A percentile compares a stretch with the other conserved stretches of the same genome.
These are phyloP conservation scores for Semibalanus balanoides DNA, from an alignment of 1,140 invertebrate genomes.

Conservation along the genomic window DNA sequence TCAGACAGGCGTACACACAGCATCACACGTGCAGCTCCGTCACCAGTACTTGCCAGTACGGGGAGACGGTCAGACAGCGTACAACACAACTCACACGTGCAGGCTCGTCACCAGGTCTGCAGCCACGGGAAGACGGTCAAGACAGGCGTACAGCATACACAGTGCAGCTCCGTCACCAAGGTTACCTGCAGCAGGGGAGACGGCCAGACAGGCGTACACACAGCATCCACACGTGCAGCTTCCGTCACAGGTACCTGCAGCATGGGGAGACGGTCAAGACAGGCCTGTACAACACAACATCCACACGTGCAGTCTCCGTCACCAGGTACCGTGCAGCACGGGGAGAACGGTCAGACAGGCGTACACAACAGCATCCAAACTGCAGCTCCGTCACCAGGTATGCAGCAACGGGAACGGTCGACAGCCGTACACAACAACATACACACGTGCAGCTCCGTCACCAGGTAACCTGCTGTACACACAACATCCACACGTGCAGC, in stretches of 20 bases:
- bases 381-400: slow-evolving; percentile 56
- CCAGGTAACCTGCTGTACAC: slow-evolving; percentile 35
- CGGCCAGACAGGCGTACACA: too few relatives aligned
- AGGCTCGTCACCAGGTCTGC: slow-evolving; percentile 43
- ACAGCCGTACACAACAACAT: slow-evolving; percentile 52
- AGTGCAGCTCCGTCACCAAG: slow-evolving; percentile 54
- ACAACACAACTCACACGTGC: slow-evolving; percentile 66
- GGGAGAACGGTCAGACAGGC: too few relatives aligned
- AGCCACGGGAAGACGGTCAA: too few relatives aligned
- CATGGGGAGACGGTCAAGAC: too few relatives aligned
- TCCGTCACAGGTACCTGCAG: too few relatives aligned
- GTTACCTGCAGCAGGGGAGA: slow-evolving; percentile 7
- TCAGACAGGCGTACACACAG: too few relatives aligned
- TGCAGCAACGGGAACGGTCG: too few relatives aligned
- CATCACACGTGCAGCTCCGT: slow-evolving; percentile 71
- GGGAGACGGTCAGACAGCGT: too few relatives aligned
- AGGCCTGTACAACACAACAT: slow-evolving; percentile 53
- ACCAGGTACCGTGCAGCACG: slow-evolving; percentile 18
- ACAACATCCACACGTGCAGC: slow-evolving; percentile 68
- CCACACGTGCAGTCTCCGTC: slow-evolving; percentile 75
- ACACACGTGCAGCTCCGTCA: slow-evolving; percentile 70
- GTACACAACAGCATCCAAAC: too few relatives aligned
- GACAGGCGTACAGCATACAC: slow-evolving; percentile 81
- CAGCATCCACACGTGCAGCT: too few relatives aligned
- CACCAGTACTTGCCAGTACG: slow-evolving; percentile 16